Evolutionary conservation across 2,113 vertebrate genomes (phyloP).

Genomic region (Orycteropus afer): DNA sequence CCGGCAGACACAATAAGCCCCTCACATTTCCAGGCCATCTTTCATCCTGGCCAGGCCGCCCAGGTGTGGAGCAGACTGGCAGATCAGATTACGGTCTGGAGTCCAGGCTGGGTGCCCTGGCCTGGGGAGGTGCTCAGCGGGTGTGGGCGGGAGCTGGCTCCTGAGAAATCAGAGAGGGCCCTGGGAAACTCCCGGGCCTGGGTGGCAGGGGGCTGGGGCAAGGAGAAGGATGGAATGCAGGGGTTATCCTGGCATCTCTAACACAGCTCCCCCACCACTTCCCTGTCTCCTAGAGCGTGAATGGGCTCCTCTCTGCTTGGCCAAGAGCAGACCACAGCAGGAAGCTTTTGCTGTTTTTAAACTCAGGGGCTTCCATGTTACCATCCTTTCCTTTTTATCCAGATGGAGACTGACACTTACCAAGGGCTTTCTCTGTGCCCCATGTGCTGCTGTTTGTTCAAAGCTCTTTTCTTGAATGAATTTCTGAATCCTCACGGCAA

Average conservation of each 20-base stretch:
- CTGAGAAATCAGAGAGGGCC: constrained; percentile 35
- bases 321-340: not conserved
- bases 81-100: constrained; percentile 60
- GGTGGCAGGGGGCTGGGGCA: not conserved
- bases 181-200: not conserved
- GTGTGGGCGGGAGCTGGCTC: not conserved
- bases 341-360: not conserved
- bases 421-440: not conserved
- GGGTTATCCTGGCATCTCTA: not conserved
- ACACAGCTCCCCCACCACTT: fast-evolving
- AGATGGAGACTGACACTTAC: not conserved
- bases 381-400: not conserved
- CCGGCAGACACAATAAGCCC: not conserved
- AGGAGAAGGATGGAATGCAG: not conserved
- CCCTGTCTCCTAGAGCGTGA: fast-evolving
- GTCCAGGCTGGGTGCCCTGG: not conserved
- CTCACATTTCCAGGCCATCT: constrained; percentile 29
- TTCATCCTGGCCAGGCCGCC: constrained; percentile 31
- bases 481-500: not conserved
- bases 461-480: not conserved
- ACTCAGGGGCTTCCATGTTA: not conserved
- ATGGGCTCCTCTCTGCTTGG: not conserved
- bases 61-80: constrained; percentile 63
- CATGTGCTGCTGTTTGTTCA: not conserved
- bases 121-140: not conserved